Percentiles rank a stretch among this genome's conserved stretches.
phyloP scores from a whole-genome alignment of 2,113 vertebrate genomes.

The Sturnira hondurensis region DNA sequence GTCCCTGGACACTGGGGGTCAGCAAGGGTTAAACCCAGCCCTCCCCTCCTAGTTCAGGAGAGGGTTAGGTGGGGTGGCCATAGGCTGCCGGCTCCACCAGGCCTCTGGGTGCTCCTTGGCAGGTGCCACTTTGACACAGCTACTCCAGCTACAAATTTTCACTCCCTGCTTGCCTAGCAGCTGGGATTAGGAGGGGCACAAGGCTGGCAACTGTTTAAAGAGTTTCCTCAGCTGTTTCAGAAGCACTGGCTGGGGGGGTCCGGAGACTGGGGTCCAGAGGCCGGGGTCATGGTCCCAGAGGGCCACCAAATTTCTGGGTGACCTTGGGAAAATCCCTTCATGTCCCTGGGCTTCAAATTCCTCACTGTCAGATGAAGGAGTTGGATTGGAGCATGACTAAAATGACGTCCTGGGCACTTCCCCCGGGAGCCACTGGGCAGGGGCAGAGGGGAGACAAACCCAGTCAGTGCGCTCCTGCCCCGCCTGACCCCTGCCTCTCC shows the following conservation, averaged over 20 bases:
- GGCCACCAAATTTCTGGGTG: background rate
- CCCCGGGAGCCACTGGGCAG: conserved; percentile 77
- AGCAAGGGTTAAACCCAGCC: background rate
- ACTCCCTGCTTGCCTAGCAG: background rate
- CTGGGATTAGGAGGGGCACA: background rate
- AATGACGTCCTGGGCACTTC: conserved; percentile 73
- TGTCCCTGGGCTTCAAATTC: background rate
- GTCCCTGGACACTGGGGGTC: background rate
- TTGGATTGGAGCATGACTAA: background rate
- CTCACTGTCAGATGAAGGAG: background rate
- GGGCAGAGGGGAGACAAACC: background rate
- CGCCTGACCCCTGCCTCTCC: background rate
- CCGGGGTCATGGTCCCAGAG: background rate
- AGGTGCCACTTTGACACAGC: background rate
- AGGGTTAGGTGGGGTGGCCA: background rate
- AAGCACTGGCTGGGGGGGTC: background rate
- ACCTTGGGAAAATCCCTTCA: background rate
- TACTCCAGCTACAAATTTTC: background rate
- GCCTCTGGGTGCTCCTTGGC: background rate
- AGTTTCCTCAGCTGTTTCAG: background rate
- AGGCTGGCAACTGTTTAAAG: background rate
- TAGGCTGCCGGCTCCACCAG: background rate
- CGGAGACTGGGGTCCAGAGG: background rate
- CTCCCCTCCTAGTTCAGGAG: background rate
- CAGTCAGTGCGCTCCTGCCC: background rate